A percentile compares a stretch with the other conserved stretches of the same genome.
phyloP scores from a whole-genome alignment of 2,113 vertebrate genomes.

The Phylloscopus trochiloides region DNA sequence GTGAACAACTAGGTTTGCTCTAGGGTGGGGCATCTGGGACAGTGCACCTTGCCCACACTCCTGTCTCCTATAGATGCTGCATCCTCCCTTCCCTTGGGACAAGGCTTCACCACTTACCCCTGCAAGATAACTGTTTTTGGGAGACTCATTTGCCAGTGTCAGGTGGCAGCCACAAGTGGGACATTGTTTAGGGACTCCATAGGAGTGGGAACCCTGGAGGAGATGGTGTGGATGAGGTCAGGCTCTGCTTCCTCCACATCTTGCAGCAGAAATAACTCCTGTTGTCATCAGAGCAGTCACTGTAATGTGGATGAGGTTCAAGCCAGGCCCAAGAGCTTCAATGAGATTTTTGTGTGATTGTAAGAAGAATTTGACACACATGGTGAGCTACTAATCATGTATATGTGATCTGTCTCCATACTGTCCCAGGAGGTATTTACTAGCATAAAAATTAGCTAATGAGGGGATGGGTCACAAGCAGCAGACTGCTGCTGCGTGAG shows the following conservation, averaged over 20 bases:
- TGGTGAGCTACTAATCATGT: neutral
- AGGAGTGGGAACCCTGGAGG: neutral
- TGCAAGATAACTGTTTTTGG: neutral
- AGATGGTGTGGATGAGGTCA: neutral
- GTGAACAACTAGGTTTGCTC: neutral
- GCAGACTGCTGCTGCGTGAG: neutral
- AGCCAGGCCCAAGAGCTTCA: slow-evolving; percentile 21
- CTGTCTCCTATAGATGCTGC: neutral
- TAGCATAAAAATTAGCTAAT: slow-evolving; percentile 8
- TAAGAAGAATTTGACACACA: slow-evolving; percentile 30
- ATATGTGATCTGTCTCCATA: neutral
- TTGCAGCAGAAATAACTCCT: slow-evolving; percentile 29
- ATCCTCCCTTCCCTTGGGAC: neutral
- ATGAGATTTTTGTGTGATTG: slow-evolving; percentile 41
- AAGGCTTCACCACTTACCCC: neutral
- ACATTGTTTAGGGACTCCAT: neutral
- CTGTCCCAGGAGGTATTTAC: neutral
- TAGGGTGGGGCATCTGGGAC: neutral
- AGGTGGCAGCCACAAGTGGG: accelerated
- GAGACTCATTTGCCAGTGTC: neutral
- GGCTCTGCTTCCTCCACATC: neutral
- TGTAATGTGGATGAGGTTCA: slow-evolving; percentile 4
- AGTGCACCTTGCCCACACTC: accelerated
- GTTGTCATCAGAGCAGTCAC: neutral
- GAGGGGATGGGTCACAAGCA: neutral